phyloP scores from a whole-genome alignment of 2,797 vertebrate genomes.

The Lacerta viridis region DNA sequence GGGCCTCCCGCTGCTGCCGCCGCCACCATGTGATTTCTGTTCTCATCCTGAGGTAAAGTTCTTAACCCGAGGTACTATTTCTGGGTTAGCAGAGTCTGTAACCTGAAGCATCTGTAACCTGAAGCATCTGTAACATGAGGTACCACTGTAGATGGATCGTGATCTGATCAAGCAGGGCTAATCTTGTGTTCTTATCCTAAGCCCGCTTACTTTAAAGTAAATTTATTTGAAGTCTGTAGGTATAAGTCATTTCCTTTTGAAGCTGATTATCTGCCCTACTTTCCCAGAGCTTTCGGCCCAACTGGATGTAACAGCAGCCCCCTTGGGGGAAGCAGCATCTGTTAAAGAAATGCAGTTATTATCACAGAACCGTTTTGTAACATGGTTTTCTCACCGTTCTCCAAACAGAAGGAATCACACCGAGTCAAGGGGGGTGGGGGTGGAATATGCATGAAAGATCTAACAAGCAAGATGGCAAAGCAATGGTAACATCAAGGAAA shows the following conservation, averaged over 20 bases:
- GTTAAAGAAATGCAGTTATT: constrained; percentile 31
- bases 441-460: neutral
- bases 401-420: constrained; percentile 3
- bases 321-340: constrained; percentile 33
- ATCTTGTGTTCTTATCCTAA: neutral
- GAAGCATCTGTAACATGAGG: no score
- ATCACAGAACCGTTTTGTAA: constrained; percentile 38
- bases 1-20: no score
- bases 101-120: no score
- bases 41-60: no score
- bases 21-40: no score
- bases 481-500: neutral
- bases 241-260: neutral
- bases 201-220: neutral
- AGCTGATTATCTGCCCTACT: constrained; percentile 38
- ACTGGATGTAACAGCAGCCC: constrained; percentile 35
- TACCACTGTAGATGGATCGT: neutral
- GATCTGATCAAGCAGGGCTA: neutral
- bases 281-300: constrained; percentile 20
- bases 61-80: no score
- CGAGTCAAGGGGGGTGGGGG: neutral
- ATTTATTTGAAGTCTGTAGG: neutral
- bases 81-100: no score
- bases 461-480: neutral
- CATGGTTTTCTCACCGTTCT: constrained; percentile 24